A percentile compares a stretch with the other conserved stretches of the same genome.
Conservation (phyloP, 2,113 vertebrate genomes). For the Zosterops lateralis region DNA sequence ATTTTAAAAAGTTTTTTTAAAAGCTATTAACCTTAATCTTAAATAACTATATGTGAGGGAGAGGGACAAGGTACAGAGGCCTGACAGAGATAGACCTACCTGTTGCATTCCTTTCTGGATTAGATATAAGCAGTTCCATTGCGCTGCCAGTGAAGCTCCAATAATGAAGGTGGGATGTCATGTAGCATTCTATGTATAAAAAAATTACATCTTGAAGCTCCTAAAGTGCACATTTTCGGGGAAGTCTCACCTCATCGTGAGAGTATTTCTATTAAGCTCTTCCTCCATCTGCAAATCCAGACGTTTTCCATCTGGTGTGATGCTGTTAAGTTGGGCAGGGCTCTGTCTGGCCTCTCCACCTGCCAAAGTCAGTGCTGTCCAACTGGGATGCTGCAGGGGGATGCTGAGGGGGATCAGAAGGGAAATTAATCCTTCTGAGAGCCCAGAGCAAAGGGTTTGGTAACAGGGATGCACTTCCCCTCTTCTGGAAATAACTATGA, state of each 20-base stretch:
- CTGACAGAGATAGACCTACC: neutral
- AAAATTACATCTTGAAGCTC: neutral
- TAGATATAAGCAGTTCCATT: neutral
- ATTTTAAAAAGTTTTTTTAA: neutral
- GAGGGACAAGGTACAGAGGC: neutral
- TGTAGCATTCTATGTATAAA: neutral
- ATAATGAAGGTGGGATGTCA: neutral
- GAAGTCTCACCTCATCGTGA: neutral
- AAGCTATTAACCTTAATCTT: neutral
- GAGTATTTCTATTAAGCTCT: neutral
- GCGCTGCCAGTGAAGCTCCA: neutral
- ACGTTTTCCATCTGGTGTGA: conserved; percentile 14
- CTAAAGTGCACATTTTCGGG: neutral
- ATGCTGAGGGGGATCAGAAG: neutral
- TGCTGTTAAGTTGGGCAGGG: neutral
- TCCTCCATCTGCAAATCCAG: neutral
- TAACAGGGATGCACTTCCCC: rapidly evolving
- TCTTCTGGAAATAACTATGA: neutral
- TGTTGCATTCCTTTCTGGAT: neutral
- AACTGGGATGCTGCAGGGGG: neutral
- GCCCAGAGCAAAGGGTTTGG: neutral
- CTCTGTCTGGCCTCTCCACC: neutral
- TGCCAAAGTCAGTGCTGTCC: neutral
- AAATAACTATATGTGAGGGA: neutral
- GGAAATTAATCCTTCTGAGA: neutral